Evolutionary conservation across 1,140 invertebrate genomes (phyloP).

Genomic region (Magallana angulata): DNA sequence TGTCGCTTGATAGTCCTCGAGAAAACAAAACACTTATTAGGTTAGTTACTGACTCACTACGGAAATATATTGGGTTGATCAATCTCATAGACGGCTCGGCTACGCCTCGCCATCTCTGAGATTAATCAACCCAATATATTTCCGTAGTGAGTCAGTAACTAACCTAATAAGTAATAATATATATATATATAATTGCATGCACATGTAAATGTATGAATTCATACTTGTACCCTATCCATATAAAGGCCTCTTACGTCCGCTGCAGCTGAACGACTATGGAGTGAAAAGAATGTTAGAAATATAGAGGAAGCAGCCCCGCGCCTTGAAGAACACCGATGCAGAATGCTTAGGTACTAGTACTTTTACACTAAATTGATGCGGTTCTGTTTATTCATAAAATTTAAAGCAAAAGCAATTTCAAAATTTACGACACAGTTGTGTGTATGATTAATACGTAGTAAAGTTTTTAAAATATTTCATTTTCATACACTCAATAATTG

Average conservation of each 20-base stretch:
- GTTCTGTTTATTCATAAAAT: neutral
- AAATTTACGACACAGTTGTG: neutral
- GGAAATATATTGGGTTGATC: too few relatives aligned
- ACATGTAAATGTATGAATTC: neutral
- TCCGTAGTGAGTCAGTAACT: too few relatives aligned
- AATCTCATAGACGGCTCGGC: too few relatives aligned
- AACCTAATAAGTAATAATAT: too few relatives aligned
- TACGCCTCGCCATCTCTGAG: too few relatives aligned
- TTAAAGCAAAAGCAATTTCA: neutral
- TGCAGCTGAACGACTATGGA: constrained; percentile 92
- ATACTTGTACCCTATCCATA: neutral
- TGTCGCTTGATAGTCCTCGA: too few relatives aligned
- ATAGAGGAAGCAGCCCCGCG: constrained; percentile 80
- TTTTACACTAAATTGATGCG: too few relatives aligned
- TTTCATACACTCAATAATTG: neutral
- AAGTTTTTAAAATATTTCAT: neutral
- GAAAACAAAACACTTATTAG: too few relatives aligned
- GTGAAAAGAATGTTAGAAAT: constrained; percentile 78
- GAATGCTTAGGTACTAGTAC: constrained; percentile 85
- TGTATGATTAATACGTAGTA: neutral
- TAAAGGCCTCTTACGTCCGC: constrained; percentile 85
- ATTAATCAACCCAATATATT: too few relatives aligned
- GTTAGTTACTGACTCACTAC: too few relatives aligned
- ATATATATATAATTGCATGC: too few relatives aligned
- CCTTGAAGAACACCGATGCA: constrained; percentile 91